phyloP scores from a whole-genome alignment of 2,797 vertebrate genomes.

The Sebastes elongatus region DNA sequence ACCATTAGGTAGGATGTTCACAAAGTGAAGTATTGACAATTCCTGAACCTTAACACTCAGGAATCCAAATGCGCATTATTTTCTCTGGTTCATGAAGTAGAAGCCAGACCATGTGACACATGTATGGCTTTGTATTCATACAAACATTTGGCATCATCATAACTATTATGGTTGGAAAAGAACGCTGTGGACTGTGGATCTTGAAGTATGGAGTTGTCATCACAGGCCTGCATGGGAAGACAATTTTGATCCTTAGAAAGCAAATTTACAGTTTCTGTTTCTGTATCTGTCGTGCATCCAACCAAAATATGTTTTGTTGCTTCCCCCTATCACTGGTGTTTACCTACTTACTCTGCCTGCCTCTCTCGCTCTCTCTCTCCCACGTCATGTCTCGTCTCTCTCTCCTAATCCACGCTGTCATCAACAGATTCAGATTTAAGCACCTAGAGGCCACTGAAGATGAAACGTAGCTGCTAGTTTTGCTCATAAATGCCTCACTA shows the following conservation, averaged over 20 bases:
- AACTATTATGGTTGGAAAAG: conserved; percentile 2
- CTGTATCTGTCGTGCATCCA: neutral
- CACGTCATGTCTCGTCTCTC: conserved; percentile 6
- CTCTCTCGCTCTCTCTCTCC: neutral
- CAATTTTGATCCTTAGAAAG: neutral
- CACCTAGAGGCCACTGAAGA: conserved; percentile 51
- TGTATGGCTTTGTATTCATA: neutral
- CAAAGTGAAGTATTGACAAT: neutral
- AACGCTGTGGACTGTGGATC: neutral
- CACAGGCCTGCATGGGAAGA: neutral
- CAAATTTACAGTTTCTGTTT: conserved; percentile 17
- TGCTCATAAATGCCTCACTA: conserved; percentile 51
- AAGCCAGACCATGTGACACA: neutral
- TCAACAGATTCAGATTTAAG: conserved; percentile 54
- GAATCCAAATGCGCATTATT: neutral
- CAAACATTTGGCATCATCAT: conserved; percentile 1
- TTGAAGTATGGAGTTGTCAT: neutral
- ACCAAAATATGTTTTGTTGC: neutral
- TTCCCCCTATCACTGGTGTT: neutral
- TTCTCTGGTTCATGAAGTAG: neutral
- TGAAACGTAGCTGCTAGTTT: conserved; percentile 58
- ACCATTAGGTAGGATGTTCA: neutral
- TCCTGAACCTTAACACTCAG: neutral
- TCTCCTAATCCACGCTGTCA: conserved; percentile 53
- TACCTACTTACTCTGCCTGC: neutral